These are phyloP conservation scores for Drosophila rufa DNA, from an alignment of 1,140 invertebrate genomes.

Conservation along the genomic window DNA sequence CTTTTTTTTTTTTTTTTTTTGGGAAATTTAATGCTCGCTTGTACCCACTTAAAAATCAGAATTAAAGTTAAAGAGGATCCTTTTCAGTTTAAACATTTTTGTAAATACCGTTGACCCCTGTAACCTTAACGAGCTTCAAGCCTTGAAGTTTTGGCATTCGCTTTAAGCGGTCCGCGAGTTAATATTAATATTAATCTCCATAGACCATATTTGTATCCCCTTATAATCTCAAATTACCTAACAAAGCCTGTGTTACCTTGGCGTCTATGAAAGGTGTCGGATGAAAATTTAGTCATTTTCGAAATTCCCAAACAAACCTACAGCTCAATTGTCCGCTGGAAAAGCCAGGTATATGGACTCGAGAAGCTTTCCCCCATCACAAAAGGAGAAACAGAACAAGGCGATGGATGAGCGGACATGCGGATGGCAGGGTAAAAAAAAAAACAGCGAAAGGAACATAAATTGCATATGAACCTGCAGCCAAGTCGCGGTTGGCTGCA, in stretches of 20 bases:
- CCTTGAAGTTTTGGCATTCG: no score
- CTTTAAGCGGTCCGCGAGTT: no score
- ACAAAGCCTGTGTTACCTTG: neutral
- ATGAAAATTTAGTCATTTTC: constrained; percentile 3
- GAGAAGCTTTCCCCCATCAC: constrained; percentile 16
- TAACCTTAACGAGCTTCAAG: no score
- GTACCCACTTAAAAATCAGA: no score
- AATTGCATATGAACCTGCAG: constrained; percentile 58
- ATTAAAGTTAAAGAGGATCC: no score
- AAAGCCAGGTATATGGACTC: constrained; percentile 9
- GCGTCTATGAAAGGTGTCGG: neutral
- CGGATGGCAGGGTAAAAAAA: constrained; percentile 16
- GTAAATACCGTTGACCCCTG: no score
- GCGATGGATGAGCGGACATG: constrained; percentile 33
- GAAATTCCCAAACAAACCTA: neutral
- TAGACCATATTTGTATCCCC: no score
- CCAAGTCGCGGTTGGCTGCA: constrained; percentile 53
- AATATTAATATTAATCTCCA: no score
- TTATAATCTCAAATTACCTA: no score
- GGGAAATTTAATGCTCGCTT: no score
- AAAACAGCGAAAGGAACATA: constrained; percentile 57
- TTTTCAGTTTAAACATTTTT: no score
- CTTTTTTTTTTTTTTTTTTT: no score
- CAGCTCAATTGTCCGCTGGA: constrained; percentile 24
- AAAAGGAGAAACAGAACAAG: constrained; percentile 30